Evolutionary conservation across 2,797 vertebrate genomes (phyloP).

Genomic region (Acanthis flammea): DNA sequence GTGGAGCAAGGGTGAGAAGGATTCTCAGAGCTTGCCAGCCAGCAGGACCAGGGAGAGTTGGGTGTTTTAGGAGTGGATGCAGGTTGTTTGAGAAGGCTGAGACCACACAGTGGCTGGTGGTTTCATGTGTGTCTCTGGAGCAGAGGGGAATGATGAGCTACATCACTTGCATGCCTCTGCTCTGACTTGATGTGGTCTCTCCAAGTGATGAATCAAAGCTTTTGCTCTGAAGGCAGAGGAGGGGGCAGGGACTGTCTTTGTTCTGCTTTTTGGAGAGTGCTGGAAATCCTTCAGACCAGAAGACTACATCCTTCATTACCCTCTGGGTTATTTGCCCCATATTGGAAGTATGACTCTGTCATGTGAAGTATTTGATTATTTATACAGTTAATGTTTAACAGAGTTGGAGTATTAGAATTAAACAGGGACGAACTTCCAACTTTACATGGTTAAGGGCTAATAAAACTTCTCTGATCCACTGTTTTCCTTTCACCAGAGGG

Average conservation of each 20-base stretch:
- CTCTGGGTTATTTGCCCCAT: slow-evolving; percentile 55
- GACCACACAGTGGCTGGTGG: slow-evolving; percentile 16
- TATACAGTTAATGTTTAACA: slow-evolving; percentile 69
- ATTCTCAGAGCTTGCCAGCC: not conserved
- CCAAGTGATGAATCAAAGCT: not conserved
- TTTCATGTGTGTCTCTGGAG: slow-evolving; percentile 16
- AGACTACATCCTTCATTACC: slow-evolving; percentile 59
- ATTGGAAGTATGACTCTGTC: slow-evolving; percentile 59
- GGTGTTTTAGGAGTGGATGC: not conserved
- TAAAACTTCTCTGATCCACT: slow-evolving; percentile 46
- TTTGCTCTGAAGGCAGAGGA: slow-evolving; percentile 46
- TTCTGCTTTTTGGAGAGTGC: slow-evolving; percentile 42
- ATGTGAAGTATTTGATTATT: slow-evolving; percentile 67
- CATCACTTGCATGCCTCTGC: slow-evolving; percentile 12
- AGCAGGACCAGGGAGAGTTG: fast-evolving
- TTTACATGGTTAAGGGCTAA: slow-evolving; percentile 51
- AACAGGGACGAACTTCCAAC: slow-evolving; percentile 46
- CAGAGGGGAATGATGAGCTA: slow-evolving; percentile 6
- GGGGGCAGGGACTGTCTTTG: slow-evolving; percentile 56
- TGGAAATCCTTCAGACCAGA: slow-evolving; percentile 58
- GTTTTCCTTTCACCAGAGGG: slow-evolving; percentile 44
- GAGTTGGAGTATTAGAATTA: slow-evolving; percentile 60
- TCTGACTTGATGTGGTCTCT: slow-evolving; percentile 60
- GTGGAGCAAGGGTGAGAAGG: fast-evolving
- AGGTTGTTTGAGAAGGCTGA: not conserved